These are phyloP conservation scores for Morone saxatilis DNA, from an alignment of 2,113 vertebrate species.

Conservation along the genomic window DNA sequence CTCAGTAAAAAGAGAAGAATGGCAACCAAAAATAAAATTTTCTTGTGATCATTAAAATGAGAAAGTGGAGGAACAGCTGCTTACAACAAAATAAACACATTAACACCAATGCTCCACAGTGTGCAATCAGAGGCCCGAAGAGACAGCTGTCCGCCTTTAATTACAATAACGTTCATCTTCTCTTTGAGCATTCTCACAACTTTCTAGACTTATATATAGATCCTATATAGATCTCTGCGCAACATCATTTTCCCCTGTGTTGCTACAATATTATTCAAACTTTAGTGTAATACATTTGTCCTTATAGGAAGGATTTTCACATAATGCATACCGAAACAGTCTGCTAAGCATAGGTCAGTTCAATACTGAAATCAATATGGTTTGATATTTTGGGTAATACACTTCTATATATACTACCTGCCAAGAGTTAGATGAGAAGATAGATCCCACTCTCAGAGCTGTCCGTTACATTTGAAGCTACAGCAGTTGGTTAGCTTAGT, in stretches of 20 bases:
- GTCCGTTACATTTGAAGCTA: neutral
- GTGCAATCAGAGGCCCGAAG: slow-evolving; percentile 69
- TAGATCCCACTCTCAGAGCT: neutral
- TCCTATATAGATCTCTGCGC: slow-evolving; percentile 12
- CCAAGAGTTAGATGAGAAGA: neutral
- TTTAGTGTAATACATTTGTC: neutral
- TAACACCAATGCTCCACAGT: slow-evolving; percentile 65
- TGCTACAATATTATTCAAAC: neutral
- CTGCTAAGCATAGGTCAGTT: neutral
- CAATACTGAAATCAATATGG: neutral
- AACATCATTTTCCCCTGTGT: neutral
- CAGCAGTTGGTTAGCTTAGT: neutral
- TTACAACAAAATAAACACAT: slow-evolving; percentile 79
- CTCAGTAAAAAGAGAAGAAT: slow-evolving; percentile 25
- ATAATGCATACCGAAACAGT: neutral
- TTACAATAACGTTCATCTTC: slow-evolving; percentile 58
- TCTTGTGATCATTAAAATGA: slow-evolving; percentile 75
- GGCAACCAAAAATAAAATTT: slow-evolving; percentile 61
- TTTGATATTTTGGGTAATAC: neutral
- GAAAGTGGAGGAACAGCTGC: slow-evolving; percentile 74
- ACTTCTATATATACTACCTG: neutral
- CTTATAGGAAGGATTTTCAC: neutral
- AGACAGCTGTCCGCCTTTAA: slow-evolving; percentile 78
- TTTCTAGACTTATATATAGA: slow-evolving; percentile 32
- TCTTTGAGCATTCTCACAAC: slow-evolving; percentile 23